Evolutionary conservation across 1,140 invertebrate genomes (phyloP).

Genomic region (Ceratina calcarata): DNA sequence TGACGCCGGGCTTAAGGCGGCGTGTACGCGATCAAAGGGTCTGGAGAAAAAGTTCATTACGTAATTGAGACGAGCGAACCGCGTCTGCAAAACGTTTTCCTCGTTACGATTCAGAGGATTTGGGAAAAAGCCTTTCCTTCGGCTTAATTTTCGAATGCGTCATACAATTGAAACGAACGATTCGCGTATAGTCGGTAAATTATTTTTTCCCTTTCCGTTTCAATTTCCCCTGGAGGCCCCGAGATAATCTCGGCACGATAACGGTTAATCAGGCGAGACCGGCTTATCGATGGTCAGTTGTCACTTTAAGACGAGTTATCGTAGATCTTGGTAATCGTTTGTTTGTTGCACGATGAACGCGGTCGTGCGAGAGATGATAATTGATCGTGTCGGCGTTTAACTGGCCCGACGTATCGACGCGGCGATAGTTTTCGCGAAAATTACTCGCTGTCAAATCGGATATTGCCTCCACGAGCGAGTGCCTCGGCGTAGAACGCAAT

Average conservation of each 20-base stretch:
- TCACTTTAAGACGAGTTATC: conserved; percentile 23
- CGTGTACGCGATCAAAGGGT: not conserved
- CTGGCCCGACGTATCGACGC: not conserved
- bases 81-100: too few species aligned
- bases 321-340: conserved; percentile 10
- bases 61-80: not conserved
- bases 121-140: too few species aligned
- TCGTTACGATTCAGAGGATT: too few species aligned
- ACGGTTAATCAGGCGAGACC: not conserved
- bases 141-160: too few species aligned
- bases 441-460: conserved; percentile 24
- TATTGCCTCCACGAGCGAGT: not conserved
- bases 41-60: too few species aligned
- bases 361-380: not conserved
- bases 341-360: not conserved
- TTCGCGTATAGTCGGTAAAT: not conserved
- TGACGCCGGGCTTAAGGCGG: not conserved
- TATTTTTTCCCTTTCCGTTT: not conserved
- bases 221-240: not conserved
- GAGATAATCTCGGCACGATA: not conserved
- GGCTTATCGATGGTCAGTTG: conserved; percentile 26
- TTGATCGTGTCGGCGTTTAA: conserved; percentile 10
- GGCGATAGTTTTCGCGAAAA: conserved; percentile 27
- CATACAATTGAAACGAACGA: too few species aligned
- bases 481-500: not conserved